Percentiles rank a stretch among this genome's conserved stretches.
Evolutionary conservation across 2,797 vertebrate species (phyloP).

Genomic region (Sebastes iracundus): DNA sequence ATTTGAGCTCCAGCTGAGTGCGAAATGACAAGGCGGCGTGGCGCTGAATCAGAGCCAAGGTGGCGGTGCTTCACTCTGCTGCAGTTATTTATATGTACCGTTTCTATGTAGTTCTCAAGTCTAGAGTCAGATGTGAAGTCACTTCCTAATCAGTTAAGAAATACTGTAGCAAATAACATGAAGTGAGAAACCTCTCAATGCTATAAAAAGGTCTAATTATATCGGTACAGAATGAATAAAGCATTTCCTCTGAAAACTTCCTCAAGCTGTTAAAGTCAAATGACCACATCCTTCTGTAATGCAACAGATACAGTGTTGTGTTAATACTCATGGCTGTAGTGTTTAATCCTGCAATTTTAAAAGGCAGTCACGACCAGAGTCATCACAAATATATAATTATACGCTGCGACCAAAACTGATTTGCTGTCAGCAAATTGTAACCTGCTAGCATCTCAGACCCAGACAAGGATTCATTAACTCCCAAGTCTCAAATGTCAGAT

Average conservation of each 20-base stretch:
- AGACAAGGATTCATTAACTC: conserved; percentile 8
- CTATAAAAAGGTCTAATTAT: neutral
- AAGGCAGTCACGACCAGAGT: conserved; percentile 7
- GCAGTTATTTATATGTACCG: conserved; percentile 44
- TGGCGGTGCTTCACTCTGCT: conserved; percentile 11
- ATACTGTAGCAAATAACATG: neutral
- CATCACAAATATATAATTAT: conserved; percentile 18
- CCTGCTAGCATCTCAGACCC: conserved; percentile 1
- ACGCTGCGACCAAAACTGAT: conserved; percentile 1
- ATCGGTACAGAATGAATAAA: neutral
- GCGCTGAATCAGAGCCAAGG: conserved; percentile 41
- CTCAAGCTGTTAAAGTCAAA: neutral
- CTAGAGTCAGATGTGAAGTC: conserved; percentile 13
- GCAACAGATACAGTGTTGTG: neutral
- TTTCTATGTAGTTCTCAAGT: conserved; percentile 32
- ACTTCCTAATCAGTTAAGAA: neutral
- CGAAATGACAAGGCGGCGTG: conserved; percentile 56
- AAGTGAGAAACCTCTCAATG: neutral
- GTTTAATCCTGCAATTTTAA: neutral
- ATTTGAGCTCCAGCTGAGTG: conserved; percentile 68
- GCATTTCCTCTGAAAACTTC: neutral
- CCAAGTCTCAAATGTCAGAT: neutral
- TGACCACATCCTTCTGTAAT: neutral
- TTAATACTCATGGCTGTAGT: neutral
- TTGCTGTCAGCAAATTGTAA: conserved; percentile 1